Evolutionary conservation across 2,113 vertebrate species (phyloP), one percentile per base, ranked within the genome.

Genomic region (Fulmarus glacialis): DNA sequence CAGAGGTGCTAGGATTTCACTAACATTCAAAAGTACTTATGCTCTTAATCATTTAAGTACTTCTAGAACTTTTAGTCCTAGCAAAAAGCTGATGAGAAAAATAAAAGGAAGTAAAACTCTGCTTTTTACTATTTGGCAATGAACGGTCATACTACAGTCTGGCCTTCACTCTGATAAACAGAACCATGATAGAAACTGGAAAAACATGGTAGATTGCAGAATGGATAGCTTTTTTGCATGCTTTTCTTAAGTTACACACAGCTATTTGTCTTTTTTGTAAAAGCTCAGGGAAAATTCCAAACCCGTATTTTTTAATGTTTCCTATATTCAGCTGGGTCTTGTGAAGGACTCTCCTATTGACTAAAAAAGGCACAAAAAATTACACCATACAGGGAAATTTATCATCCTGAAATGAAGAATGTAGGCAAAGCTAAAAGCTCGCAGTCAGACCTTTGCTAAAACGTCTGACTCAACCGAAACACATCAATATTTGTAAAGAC

Each of bases 81-180:
- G 64, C 27, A 79, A 94, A 92, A 82, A 74, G 23, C 20, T 79
- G 68, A 34, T 10, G 13, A 79, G 29, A 47, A 91, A 74, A 79
- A 84, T 32, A 84, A 88, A 90, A 93, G 87, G 87, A 95, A 95
- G 90, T 66, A 94, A 93, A 95, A 87, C 47, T 78, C 55, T 29
- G 3, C 16, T 73, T 83, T 74, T 77, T 52, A 70, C 52, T 66
- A 17, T 59, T 82, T 87, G 59, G 87, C 77, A 91, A 48, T 50
- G 77, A 91, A 55, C 2, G 4, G 63, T n/a, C 34, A 81, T 5
- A 36, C 17, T 48, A 23, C 27, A 81, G 47, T 6, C 20, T 42
- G 47, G 47, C 29, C 42, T 62, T 27, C 26, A 29, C 42, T 59
- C 50, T 52, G 27, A 59, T 18, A 67, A 93, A 63, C 52, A 91